Conservation (phyloP, 2,113 vertebrate genomes). For the Microtus richardsoni region DNA sequence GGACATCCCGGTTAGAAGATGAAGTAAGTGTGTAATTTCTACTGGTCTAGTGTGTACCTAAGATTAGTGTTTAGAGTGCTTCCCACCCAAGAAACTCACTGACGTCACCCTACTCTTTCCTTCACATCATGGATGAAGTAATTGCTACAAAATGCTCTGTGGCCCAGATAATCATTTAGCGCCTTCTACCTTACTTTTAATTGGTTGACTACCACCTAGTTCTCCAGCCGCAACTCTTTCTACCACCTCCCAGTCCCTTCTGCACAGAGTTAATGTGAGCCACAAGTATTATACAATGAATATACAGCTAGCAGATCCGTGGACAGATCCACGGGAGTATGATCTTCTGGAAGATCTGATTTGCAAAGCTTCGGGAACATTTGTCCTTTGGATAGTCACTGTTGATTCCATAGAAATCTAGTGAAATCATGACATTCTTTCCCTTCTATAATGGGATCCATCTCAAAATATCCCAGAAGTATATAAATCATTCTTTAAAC, state of each 20-base stretch:
- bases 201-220: neutral
- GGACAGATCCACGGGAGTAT: no score
- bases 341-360: no score
- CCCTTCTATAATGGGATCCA: no score
- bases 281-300: no score
- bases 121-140: neutral
- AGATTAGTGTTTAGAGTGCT: neutral
- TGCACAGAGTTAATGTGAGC: neutral
- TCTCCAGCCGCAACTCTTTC: neutral
- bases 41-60: neutral
- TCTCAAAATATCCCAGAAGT: no score
- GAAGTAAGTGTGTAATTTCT: neutral
- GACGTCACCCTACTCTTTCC: neutral
- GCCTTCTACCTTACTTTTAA: neutral
- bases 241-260: neutral
- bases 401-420: no score
- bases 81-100: neutral
- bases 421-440: no score
- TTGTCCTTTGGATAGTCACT: no score
- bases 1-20: constrained; percentile 6
- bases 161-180: neutral
- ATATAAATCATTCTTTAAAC: no score
- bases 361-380: no score
- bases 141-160: constrained; percentile 1
- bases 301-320: no score